phyloP scores from a whole-genome alignment of 2,888 invertebrate species.

The Leptodirus hochenwartii region DNA sequence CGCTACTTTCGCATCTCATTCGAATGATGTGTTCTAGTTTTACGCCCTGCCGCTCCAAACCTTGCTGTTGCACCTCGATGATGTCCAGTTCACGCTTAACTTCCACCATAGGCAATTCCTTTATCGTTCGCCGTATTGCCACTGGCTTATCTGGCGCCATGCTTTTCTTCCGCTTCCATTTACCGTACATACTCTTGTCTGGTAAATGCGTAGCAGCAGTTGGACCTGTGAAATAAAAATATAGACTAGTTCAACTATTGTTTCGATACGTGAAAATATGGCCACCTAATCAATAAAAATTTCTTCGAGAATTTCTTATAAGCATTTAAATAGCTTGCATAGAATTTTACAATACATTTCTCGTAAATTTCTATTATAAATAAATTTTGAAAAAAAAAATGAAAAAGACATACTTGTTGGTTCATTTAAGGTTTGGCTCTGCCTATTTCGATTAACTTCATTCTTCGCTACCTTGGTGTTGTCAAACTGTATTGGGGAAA shows the following conservation, averaged over 20 bases:
- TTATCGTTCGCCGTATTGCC: slow-evolving; percentile 45
- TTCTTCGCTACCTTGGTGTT: slow-evolving; percentile 30
- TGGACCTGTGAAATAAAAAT: slow-evolving; percentile 1
- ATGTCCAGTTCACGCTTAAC: slow-evolving; percentile 54
- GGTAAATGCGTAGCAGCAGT: slow-evolving; percentile 15
- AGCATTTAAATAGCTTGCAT: background rate
- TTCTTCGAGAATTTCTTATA: too few relatives aligned
- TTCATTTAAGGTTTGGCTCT: slow-evolving; percentile 19
- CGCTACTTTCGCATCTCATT: slow-evolving; percentile 50
- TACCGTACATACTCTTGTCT: slow-evolving; percentile 44
- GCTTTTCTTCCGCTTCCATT: slow-evolving; percentile 60
- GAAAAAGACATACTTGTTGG: slow-evolving; percentile 7
- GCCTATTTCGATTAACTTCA: slow-evolving; percentile 36
- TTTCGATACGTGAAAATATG: slow-evolving; percentile 3
- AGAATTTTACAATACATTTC: too few relatives aligned
- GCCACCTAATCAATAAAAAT: too few relatives aligned
- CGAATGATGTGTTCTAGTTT: slow-evolving; percentile 77
- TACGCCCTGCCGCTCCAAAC: slow-evolving; percentile 81
- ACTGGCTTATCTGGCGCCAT: slow-evolving; percentile 65
- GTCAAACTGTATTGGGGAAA: background rate
- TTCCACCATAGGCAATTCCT: slow-evolving; percentile 39
- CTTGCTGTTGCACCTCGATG: slow-evolving; percentile 75
- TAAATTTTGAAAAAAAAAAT: background rate
- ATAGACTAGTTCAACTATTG: slow-evolving; percentile 1
- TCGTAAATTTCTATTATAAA: background rate